These are phyloP conservation scores for Passer montanus DNA, from an alignment of 2,113 vertebrate genomes.

Conservation along the genomic window DNA sequence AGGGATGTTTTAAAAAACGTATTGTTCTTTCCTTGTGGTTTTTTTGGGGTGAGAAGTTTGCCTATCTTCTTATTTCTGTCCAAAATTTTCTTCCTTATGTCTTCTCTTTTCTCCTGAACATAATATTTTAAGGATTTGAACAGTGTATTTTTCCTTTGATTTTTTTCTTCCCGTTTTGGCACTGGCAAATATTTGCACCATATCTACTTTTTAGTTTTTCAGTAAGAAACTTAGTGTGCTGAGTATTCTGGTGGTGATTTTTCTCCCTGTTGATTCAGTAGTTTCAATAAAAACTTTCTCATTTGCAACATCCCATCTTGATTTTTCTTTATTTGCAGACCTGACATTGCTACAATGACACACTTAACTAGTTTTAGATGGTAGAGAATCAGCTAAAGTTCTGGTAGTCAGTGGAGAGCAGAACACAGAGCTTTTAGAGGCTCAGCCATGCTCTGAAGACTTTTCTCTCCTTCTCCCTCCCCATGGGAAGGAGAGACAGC, in stretches of 20 bases:
- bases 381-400: not conserved
- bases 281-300: not conserved
- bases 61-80: not conserved
- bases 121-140: not conserved
- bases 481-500: not conserved
- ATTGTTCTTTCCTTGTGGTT: not conserved
- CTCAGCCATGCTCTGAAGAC: not conserved
- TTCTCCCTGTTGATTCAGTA: not conserved
- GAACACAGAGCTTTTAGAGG: not conserved
- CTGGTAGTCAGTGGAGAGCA: not conserved
- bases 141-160: not conserved
- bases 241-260: not conserved
- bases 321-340: not conserved
- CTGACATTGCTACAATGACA: not conserved
- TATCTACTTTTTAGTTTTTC: not conserved
- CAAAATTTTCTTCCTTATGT: not conserved
- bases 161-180: not conserved
- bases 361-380: not conserved
- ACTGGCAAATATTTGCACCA: not conserved
- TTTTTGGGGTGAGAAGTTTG: not conserved
- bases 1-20: not conserved
- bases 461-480: not conserved
- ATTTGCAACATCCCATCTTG: not conserved
- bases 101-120: not conserved
- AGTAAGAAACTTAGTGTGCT: not conserved